Percentiles rank a stretch among this genome's conserved stretches.
Conservation (phyloP, 2,113 vertebrate genomes). For the Fulica atra region DNA sequence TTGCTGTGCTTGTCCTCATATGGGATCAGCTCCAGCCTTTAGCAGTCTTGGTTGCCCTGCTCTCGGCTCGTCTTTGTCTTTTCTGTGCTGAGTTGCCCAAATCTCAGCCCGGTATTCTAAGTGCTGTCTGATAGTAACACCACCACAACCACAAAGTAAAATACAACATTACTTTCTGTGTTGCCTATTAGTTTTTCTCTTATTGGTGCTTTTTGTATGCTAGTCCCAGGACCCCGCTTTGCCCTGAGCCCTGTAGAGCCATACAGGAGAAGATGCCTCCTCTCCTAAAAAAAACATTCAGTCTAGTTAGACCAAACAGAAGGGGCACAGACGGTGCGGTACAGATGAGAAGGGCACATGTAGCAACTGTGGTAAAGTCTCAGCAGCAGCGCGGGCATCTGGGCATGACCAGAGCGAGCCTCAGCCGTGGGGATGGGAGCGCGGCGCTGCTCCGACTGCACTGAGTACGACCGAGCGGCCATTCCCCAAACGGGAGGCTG, state of each 20-base stretch:
- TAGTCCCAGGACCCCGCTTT: neutral
- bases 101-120: neutral
- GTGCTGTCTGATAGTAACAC: neutral
- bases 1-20: neutral
- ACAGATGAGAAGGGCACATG: neutral
- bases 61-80: neutral
- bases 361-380: neutral
- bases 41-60: neutral
- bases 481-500: neutral
- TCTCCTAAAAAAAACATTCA: neutral
- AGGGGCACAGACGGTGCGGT: neutral
- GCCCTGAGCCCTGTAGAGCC: neutral
- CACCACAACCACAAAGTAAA: neutral
- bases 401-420: neutral
- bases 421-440: neutral
- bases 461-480: fast-evolving
- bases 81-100: neutral
- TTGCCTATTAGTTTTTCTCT: neutral
- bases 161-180: neutral
- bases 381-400: neutral
- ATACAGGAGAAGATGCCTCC: neutral
- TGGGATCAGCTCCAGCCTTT: neutral
- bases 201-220: fast-evolving
- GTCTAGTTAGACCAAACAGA: neutral
- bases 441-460: fast-evolving